These are phyloP conservation scores for Calameuta filiformis DNA, from an alignment of 2,888 invertebrate species.

Conservation along the genomic window DNA sequence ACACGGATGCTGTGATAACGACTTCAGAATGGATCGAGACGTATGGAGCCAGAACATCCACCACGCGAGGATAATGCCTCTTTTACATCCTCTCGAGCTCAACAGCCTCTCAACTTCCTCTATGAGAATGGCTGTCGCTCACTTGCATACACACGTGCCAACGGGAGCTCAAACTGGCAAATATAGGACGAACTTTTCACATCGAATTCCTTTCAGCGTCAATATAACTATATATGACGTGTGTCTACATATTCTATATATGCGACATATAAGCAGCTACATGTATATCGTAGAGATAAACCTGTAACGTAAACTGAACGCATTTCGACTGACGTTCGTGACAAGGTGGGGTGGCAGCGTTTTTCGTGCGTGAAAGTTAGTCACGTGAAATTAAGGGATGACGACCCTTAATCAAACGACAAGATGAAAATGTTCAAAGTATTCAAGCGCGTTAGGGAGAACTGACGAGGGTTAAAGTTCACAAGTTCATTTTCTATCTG, in stretches of 20 bases:
- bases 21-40: background rate
- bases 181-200: background rate
- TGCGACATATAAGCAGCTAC: background rate
- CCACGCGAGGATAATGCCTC: slow-evolving; percentile 7
- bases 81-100: slow-evolving; percentile 14
- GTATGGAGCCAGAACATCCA: background rate
- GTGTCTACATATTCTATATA: background rate
- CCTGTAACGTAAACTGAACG: background rate
- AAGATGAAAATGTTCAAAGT: background rate
- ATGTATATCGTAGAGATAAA: background rate
- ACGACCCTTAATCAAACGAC: background rate
- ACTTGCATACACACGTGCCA: background rate
- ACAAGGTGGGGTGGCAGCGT: background rate
- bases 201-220: background rate
- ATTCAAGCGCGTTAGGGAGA: background rate
- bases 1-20: background rate
- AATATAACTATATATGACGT: background rate
- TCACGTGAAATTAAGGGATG: background rate
- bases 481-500: background rate
- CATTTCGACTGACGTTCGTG: background rate
- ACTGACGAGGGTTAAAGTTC: background rate
- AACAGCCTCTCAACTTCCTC: slow-evolving; percentile 8
- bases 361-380: background rate
- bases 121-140: background rate
- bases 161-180: background rate